A percentile compares a stretch with the other conserved stretches of the same genome.
These are phyloP conservation scores for Bimastos eiseni DNA, from an alignment of 2,888 invertebrate genomes.

Conservation along the genomic window DNA sequence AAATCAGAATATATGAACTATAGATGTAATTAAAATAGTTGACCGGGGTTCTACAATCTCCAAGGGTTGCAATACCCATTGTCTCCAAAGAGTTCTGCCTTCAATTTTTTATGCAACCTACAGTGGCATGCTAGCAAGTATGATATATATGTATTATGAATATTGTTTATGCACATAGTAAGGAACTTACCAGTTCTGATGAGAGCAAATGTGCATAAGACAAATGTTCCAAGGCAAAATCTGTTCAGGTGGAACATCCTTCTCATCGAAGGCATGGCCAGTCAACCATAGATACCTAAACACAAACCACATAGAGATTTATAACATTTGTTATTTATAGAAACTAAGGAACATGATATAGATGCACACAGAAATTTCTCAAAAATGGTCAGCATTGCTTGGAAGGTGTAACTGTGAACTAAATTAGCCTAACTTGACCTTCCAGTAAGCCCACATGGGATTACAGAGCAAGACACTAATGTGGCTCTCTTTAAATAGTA, in stretches of 20 bases:
- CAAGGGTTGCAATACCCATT: too few relatives aligned
- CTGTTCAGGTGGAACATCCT: constrained; percentile 13
- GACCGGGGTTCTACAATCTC: too few relatives aligned
- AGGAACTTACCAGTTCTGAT: constrained; percentile 15
- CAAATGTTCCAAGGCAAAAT: not conserved
- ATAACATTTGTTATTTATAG: not conserved
- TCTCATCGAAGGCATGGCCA: not conserved
- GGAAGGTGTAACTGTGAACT: not conserved
- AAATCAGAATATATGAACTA: not conserved
- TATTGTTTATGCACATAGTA: not conserved
- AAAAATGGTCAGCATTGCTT: not conserved
- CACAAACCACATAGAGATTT: not conserved
- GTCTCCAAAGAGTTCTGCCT: too few relatives aligned
- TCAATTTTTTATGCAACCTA: not conserved
- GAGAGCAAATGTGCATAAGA: constrained; percentile 10
- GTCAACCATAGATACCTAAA: not conserved
- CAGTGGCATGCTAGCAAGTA: not conserved
- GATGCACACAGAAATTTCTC: not conserved
- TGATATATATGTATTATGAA: not conserved
- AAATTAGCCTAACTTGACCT: not conserved
- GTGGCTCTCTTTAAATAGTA: too few relatives aligned
- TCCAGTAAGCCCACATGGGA: not conserved
- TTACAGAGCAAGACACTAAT: not conserved
- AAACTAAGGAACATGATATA: not conserved
- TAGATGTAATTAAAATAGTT: too few relatives aligned